Evolutionary conservation across 2,888 invertebrate genomes (phyloP).

Genomic region (Celastrina argiolus): DNA sequence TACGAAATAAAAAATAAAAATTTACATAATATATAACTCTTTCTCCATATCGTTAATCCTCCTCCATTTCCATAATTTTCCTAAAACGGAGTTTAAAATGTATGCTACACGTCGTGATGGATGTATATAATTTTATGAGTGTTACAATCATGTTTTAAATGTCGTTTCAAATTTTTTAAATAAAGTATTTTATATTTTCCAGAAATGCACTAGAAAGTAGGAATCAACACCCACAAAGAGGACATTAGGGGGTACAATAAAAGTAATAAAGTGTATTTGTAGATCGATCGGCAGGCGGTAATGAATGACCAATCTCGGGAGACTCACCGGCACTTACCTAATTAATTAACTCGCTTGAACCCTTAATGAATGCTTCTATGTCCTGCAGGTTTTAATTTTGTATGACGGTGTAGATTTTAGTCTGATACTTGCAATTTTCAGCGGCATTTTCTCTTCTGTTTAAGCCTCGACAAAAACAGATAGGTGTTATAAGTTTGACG

Average conservation of each 20-base stretch:
- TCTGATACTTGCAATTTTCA: neutral
- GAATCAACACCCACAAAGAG: constrained; percentile 31
- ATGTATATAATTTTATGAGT: too few species aligned
- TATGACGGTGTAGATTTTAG: constrained; percentile 19
- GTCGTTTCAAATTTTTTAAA: neutral
- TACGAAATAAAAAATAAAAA: too few species aligned
- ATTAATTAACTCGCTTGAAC: constrained; percentile 53
- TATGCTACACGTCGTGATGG: too few species aligned
- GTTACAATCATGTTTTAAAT: too few species aligned
- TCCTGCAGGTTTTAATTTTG: constrained; percentile 22
- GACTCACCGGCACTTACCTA: constrained; percentile 74
- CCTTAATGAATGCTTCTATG: constrained; percentile 24
- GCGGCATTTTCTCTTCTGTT: neutral
- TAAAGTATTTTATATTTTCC: constrained; percentile 26
- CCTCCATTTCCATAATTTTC: too few species aligned
- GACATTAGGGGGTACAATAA: constrained; percentile 50
- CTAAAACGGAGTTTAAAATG: too few species aligned
- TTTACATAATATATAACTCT: too few species aligned
- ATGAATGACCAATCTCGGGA: constrained; percentile 72
- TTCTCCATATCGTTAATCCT: too few species aligned
- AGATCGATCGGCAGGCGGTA: constrained; percentile 69
- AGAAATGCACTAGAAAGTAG: constrained; percentile 20
- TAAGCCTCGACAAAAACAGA: too few species aligned
- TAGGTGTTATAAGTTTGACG: too few species aligned
- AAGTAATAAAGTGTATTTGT: constrained; percentile 71